These are phyloP conservation scores for Ceratina australensis DNA, from an alignment of 1,140 invertebrate genomes.

Conservation along the genomic window DNA sequence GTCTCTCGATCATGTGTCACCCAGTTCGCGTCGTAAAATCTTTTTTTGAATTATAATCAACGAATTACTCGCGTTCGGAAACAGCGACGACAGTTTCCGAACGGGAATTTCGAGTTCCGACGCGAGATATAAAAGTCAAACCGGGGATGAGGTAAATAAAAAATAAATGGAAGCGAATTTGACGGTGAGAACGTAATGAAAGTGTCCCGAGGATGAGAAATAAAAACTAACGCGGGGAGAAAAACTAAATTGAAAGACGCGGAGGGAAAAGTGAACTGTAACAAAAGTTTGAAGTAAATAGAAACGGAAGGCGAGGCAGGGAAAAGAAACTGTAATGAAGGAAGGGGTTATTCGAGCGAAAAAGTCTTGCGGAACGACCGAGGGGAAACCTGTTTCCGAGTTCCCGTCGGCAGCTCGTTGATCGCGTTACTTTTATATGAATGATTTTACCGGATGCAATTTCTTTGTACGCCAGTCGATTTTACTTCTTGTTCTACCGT, in stretches of 20 bases:
- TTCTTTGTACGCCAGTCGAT: neutral
- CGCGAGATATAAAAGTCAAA: too few relatives aligned
- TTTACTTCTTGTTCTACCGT: constrained; percentile 1
- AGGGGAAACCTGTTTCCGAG: neutral
- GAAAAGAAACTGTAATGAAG: neutral
- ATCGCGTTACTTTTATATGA: constrained; percentile 13
- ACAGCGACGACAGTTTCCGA: too few relatives aligned
- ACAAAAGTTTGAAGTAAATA: neutral
- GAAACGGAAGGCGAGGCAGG: neutral
- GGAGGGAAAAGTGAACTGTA: too few relatives aligned
- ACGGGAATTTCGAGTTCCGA: too few relatives aligned
- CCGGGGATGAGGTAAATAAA: too few relatives aligned
- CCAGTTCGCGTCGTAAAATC: constrained; percentile 1
- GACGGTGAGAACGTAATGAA: too few relatives aligned
- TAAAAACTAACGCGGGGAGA: too few relatives aligned
- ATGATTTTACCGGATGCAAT: constrained; percentile 2
- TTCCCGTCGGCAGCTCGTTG: neutral
- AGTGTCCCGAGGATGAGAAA: too few relatives aligned
- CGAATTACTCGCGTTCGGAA: too few relatives aligned
- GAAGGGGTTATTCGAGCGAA: neutral
- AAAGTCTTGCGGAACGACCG: neutral
- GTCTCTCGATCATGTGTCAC: constrained; percentile 22
- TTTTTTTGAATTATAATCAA: neutral
- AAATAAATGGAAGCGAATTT: too few relatives aligned
- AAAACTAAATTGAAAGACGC: neutral